Conservation (phyloP, 2,888 invertebrate species). For the Nomada goodeniana region DNA sequence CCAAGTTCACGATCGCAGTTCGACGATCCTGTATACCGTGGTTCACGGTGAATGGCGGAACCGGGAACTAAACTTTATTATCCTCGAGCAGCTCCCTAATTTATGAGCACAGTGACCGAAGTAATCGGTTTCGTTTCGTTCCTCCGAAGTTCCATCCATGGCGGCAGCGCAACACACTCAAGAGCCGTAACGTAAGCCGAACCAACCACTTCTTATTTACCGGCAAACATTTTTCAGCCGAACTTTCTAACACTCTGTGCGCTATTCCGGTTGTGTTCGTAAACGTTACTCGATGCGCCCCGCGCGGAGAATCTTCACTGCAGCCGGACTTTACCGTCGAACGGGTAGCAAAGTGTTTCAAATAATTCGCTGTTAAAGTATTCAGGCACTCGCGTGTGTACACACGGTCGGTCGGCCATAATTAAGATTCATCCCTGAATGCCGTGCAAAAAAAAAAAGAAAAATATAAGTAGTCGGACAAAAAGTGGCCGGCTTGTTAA, state of each 20-base stretch:
- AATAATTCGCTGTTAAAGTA: slow-evolving; percentile 25
- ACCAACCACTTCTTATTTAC: slow-evolving; percentile 7
- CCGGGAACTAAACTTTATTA: slow-evolving; percentile 4
- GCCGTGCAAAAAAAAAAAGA: slow-evolving; percentile 11
- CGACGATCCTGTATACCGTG: not conserved
- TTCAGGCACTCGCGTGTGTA: slow-evolving; percentile 10
- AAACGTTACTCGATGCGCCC: not conserved
- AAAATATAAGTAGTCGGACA: slow-evolving; percentile 63
- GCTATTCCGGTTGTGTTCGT: not conserved
- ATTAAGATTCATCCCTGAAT: slow-evolving; percentile 61
- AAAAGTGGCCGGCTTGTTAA: slow-evolving; percentile 77
- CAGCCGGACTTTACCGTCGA: too few species aligned
- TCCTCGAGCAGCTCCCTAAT: slow-evolving; percentile 29
- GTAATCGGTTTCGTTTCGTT: slow-evolving; percentile 7
- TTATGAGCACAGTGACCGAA: slow-evolving; percentile 19
- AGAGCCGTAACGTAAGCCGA: slow-evolving; percentile 12
- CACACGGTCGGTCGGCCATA: slow-evolving; percentile 38
- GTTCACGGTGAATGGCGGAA: not conserved
- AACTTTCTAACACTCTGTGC: not conserved
- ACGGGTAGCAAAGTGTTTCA: not conserved
- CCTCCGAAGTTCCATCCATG: not conserved
- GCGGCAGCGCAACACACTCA: not conserved
- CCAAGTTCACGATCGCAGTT: not conserved
- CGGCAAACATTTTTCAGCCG: slow-evolving; percentile 22
- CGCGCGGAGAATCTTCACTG: not conserved